Base-by-base conservation (phyloP, 2,888 invertebrate species). In the Germaria angustata region DNA sequence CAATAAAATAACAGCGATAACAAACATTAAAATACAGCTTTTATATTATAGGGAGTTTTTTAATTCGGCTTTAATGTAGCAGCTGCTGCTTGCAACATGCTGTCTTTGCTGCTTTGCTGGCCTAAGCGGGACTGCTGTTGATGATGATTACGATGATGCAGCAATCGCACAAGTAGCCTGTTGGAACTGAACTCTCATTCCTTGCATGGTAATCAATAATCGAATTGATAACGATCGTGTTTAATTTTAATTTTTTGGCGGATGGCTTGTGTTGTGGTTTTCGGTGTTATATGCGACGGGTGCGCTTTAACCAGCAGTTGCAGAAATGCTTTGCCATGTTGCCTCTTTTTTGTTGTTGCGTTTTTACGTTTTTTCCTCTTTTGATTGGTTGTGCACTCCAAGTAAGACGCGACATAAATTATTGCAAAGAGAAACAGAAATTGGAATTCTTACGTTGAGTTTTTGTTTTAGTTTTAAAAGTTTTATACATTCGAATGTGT, bases 171-270 rank as follows among this genome's bases (percentile, higher is more conserved):
- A 82, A 82, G 79, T 79, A 66, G 82, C 69, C 69, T 53, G 82
- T 72, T 81, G 79, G 81, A 80, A 84, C 80, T 80, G 86, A 85
- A 85, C 84, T 84, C 85, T 81, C 80, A 84, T 84, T 82, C 82
- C 84, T 85, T 84, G 85, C 84, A 84, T 85, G 85, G 87, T 88
- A 90, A 90, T 90, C 90, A 90, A 90, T 90, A 90, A 90, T 90
- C 90, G 87, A 87, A 88, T 84, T 89, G 90, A 90, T 90, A 89
- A 90, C 88, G 88, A 90, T 90, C 90, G 88, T 90, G 88, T 86
- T 86, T 85, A 81, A 78, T 84, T 84, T 81, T 86, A 77, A 82
- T 82, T 82, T 82, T 82, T 82, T 71, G 81, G 73, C 79, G 79
- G 79, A 69, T 69, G 69, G 69, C 72, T 79, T 82, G 79, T 82